Evolutionary conservation across 1,140 invertebrate genomes (phyloP), one percentile per base, ranked within the genome.

Genomic region (Piezodorus guildinii): DNA sequence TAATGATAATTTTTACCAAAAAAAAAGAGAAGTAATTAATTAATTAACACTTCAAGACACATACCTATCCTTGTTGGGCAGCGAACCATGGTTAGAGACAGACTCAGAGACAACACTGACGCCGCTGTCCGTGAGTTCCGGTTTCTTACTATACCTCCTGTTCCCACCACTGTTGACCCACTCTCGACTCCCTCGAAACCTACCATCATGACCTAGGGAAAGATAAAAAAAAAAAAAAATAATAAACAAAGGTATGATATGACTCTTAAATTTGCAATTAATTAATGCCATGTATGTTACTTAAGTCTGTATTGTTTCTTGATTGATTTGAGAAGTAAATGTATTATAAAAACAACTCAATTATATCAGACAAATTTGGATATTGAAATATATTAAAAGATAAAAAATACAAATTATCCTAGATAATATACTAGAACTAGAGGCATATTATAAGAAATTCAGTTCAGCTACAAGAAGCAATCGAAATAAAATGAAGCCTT

Each of bases 41-140:
- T n/a, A n/a, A n/a, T n/a, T n/a, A n/a, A n/a, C 8, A 30, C 27
- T 30, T 30, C 3, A 30, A 4, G 27, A 39, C 6, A 10, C 34
- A 6, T 66, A 72, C 71, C 72, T 79, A 62, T 82, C 78, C 71
- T 81, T 81, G 67, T 67, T 63, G n/a, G 67, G 67, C 15, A 60
- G 59, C 27, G 45, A 49, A 10, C 46, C 72, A 72, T 73, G 21
- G 80, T 77, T 34, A 77, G 77, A 66, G 0, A 62, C 49, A 21
- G 75, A 79, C 68, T 85, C 84, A 63, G 83, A 85, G 27, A 87
- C 83, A 62, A 87, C 85, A 68, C 86, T 89, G 46, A 91, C 87
- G 49, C 88, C 88, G 74, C 88, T 91, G 74, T 91, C 89, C 10
- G 72, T 87, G 83, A 62, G 83, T 73, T 83, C 79, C 23, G 84